phyloP scores from a whole-genome alignment of 1,140 invertebrate species.

The Leptonema lineaticorne region DNA sequence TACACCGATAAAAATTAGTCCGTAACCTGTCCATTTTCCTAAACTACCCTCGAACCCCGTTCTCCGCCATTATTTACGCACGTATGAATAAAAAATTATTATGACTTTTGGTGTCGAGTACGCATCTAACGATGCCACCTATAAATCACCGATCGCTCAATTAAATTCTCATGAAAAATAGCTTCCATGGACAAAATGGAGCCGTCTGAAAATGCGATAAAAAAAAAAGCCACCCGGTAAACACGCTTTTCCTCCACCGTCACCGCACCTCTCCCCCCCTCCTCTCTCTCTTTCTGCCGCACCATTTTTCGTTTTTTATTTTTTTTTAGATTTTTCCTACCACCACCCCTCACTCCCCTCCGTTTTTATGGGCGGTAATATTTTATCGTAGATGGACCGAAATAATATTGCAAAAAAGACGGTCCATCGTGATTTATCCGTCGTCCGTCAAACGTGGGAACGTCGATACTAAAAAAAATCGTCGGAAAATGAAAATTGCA shows the following conservation, averaged over 20 bases:
- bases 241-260: no score
- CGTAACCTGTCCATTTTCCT: no score
- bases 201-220: neutral
- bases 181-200: no score
- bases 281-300: no score
- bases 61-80: no score
- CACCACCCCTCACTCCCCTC: neutral
- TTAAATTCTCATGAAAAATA: conserved; percentile 1
- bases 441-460: conserved; percentile 1
- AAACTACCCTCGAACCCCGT: no score
- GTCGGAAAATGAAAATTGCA: no score
- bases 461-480: neutral
- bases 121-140: neutral
- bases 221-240: neutral
- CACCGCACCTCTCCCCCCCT: no score
- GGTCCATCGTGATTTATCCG: conserved; percentile 1
- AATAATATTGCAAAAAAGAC: neutral
- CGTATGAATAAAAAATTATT: no score
- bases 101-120: neutral
- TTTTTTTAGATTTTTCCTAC: no score
- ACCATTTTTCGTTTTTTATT: no score
- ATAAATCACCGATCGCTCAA: conserved; percentile 11
- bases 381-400: neutral
- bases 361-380: neutral
- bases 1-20: no score